Base-by-base conservation (phyloP, 2,888 invertebrate species). In the Coenonympha glycerion region DNA sequence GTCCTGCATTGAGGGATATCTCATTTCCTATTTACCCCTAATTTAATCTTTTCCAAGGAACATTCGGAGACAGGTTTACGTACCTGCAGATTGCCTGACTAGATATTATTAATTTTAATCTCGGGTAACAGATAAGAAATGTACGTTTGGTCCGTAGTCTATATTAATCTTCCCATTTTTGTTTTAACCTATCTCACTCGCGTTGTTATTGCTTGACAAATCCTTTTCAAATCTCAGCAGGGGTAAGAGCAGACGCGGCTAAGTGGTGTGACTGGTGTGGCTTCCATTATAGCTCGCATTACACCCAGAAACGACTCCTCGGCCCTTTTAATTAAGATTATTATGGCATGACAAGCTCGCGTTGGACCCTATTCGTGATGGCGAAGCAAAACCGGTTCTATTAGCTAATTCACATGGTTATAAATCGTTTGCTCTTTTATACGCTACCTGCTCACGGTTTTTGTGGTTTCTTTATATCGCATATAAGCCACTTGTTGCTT, bases 401-500 rank as follows among this genome's bases (percentile, higher is more conserved):
- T 79, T 65, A 59, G 57, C 68, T 68, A 67, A 66, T 56, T 55
- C 59, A 64, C 72, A 79, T 71, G 72, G 80, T 76, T 73, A 68
- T 73, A 73, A 81, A 78, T 79, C 71, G 76, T 65, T 68, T 70
- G 73, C 62, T 61, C 61, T 65, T 60, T 60, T 58, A 58, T 64
- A 66, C 62, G 68, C 78, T 84, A 84, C 85, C 86, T 86, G 83
- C 79, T 75, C 68, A 56, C 55, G 65, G 75, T 79, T 83, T 83
- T 83, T 83, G 76, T 83, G 72, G 67, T 79, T 69, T 80, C 76
- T 79, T 79, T 71, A 76, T 76, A 63, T 79, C 76, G 76, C 78
- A 76, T 76, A 75, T 75, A 75, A 76, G 73, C 77, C 85, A 85
- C 85, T 86, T 86, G 84, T 84, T 82, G 82, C 77, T 76, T 68